These are phyloP conservation scores for Anomalospiza imberbis DNA, from an alignment of 2,797 vertebrate genomes.

Conservation along the genomic window DNA sequence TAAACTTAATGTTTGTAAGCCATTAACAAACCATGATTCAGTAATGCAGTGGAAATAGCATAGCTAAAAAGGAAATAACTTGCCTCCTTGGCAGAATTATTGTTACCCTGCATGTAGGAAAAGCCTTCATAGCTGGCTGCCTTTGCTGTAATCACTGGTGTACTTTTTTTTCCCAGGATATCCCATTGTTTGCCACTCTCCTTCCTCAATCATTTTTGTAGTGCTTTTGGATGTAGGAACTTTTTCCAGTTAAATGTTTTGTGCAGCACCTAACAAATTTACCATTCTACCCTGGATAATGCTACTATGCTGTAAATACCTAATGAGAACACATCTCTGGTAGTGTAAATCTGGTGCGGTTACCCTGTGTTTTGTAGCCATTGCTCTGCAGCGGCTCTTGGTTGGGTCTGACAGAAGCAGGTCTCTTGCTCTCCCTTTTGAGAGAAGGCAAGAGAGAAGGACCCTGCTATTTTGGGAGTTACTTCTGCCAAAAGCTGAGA, in stretches of 20 bases:
- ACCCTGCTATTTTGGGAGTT: background rate
- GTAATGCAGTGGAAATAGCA: background rate
- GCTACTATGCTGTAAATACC: background rate
- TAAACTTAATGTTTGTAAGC: background rate
- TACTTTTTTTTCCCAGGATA: background rate
- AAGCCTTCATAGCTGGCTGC: background rate
- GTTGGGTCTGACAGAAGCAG: background rate
- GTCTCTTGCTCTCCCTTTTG: background rate
- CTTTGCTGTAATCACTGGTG: background rate
- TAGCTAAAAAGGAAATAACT: conserved; percentile 28
- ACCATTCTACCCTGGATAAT: background rate
- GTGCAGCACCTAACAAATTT: background rate
- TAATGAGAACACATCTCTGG: background rate
- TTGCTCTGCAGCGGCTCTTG: background rate
- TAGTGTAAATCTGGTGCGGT: background rate
- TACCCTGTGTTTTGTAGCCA: background rate
- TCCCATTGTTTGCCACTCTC: background rate
- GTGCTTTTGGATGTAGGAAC: background rate
- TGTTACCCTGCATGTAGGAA: background rate
- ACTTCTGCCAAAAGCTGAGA: background rate
- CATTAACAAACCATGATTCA: background rate
- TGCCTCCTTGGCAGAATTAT: background rate
- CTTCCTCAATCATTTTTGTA: background rate
- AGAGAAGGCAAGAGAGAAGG: background rate
- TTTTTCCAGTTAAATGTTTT: background rate